Evolutionary conservation across 2,888 invertebrate species (phyloP).

Genomic region (Oasisia sp.): DNA sequence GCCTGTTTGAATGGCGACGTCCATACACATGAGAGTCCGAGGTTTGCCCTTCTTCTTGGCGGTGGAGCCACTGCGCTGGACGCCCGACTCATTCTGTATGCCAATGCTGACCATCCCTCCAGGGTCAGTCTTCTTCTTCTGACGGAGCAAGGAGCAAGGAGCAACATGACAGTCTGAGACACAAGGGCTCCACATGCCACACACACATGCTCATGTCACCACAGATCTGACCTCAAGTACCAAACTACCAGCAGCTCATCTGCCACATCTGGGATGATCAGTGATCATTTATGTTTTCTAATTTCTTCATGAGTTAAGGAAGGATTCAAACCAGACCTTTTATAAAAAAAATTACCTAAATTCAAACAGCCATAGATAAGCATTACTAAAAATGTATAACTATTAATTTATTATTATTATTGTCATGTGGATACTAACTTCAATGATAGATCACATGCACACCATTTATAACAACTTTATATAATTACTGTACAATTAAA

Average conservation of each 20-base stretch:
- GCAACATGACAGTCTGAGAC: background rate
- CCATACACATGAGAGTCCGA: slow-evolving; percentile 46
- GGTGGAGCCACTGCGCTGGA: background rate
- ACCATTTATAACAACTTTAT: too few relatives aligned
- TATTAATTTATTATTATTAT: too few relatives aligned
- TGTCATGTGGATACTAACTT: too few relatives aligned
- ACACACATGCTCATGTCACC: background rate
- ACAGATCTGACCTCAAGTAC: background rate
- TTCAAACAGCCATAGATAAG: too few relatives aligned
- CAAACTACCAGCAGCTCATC: background rate
- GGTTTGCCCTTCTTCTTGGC: slow-evolving; percentile 30
- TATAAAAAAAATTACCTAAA: too few relatives aligned
- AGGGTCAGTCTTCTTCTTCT: slow-evolving; percentile 26
- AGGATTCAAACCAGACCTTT: too few relatives aligned
- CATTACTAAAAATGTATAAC: too few relatives aligned
- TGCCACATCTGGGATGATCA: too few relatives aligned
- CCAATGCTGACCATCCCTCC: slow-evolving; percentile 41
- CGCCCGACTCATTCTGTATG: slow-evolving; percentile 41
- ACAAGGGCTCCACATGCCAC: background rate
- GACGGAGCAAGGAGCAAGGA: background rate
- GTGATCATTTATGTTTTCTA: too few relatives aligned
- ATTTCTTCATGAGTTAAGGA: too few relatives aligned
- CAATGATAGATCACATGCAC: too few relatives aligned
- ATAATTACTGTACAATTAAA: too few relatives aligned
- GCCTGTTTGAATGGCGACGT: slow-evolving; percentile 48